Base-by-base conservation (phyloP, 2,113 vertebrate species). In the Burhinus bistriatus region DNA sequence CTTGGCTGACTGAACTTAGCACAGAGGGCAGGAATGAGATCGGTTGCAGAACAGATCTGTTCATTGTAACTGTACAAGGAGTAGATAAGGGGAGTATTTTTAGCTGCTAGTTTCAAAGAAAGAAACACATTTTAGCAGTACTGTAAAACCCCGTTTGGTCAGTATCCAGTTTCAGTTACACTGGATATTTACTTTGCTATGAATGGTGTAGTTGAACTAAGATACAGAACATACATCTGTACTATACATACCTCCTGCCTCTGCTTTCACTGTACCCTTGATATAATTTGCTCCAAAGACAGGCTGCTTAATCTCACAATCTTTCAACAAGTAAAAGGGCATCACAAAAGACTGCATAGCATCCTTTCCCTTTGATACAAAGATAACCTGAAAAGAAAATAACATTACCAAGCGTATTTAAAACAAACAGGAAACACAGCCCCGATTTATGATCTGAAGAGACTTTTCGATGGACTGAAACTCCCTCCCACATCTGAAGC, bases 281-380 rank as follows among this genome's bases (percentile, higher is more conserved):
- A 99, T 98, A 83, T 99, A 99, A 97, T 99, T 99, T 55, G 99
- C 99, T 52, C 99, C 99, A 36, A 99, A 98, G 44, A 99, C 99
- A 5, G 99, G 99, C 85, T 99, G 99, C 91, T 99, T 99, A 94
- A 99, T 98, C 97, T 99, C 99, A 88, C 99, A 99, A 87, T 99
- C 99, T 97, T 99, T 99, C 98, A 99, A 98, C 93, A 99, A 98
- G 92, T 99, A 99, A 93, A 99, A 99, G 5, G 99, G 99, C 99
- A 99, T 99, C 99, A 99, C 98, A 45, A 99, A 99, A 15, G 99
- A 99, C 97, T 99, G 98, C 98, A 99, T 98, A 11, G 98, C 94
- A 58, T 99, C 99, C 68, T 97, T 99, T 15, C 98, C 99, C 98
- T 99, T 99, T 1, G 99, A 98, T 95, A 99, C 89, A 94, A 99